Conservation (phyloP, 2,797 vertebrate genomes). For the Pelochelys cantorii region DNA sequence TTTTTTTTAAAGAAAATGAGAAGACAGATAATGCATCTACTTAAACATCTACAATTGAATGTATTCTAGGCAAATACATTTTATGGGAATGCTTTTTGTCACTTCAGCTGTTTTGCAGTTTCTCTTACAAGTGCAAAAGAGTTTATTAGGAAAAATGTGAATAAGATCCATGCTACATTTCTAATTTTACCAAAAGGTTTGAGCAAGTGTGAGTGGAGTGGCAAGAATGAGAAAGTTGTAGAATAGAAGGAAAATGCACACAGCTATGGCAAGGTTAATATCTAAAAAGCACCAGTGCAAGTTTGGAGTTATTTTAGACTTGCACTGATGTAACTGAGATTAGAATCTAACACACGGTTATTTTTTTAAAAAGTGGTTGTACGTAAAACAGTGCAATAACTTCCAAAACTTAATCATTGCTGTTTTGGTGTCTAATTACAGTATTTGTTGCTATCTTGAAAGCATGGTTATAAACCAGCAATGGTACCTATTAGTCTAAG, state of each 20-base stretch:
- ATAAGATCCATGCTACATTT: neutral
- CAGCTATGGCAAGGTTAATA: neutral
- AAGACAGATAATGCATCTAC: neutral
- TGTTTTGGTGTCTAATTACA: neutral
- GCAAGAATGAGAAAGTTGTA: neutral
- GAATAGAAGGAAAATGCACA: neutral
- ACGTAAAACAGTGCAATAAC: neutral
- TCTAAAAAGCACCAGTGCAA: neutral
- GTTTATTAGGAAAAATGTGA: neutral
- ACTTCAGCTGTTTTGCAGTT: neutral
- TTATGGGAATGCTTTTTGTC: neutral
- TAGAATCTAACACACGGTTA: neutral
- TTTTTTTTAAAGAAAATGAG: slow-evolving; percentile 9
- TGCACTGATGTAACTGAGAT: rapidly evolving
- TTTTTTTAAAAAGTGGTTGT: neutral
- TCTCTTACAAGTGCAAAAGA: neutral
- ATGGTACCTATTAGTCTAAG: neutral
- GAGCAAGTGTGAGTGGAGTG: neutral
- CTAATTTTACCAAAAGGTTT: neutral
- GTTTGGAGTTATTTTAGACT: neutral
- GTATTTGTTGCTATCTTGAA: neutral
- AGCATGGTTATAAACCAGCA: neutral
- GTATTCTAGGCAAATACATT: neutral
- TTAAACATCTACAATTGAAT: slow-evolving; percentile 1
- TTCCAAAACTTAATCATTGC: neutral